Evolutionary conservation across 2,888 invertebrate genomes (phyloP), one percentile per base, ranked within the genome.

Genomic region (Exocentrus adspersus): DNA sequence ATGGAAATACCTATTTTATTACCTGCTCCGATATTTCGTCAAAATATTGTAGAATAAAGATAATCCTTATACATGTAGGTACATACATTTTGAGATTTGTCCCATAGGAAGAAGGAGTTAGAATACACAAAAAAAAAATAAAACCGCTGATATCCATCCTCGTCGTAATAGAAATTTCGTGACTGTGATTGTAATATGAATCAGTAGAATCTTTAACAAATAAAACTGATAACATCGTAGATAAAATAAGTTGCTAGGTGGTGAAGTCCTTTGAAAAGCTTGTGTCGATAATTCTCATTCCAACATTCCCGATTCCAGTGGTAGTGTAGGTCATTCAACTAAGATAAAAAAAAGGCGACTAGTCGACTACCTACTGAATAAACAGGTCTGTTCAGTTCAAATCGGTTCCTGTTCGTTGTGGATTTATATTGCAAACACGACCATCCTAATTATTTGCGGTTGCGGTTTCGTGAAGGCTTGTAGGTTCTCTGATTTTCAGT

Each of bases 301-400:
- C 24, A 28, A 28, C 10, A 32, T 51, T 21, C 43, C n/a, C n/a
- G n/a, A 54, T 46, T 57, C 24, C 24, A 24, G 3, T 24, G 7
- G 24, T n/a, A n/a, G 20, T 54, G 12, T 54, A 48, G 61, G 56
- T 62, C 61, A 62, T 62, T 62, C 61, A 62, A 62, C 61, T 32
- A 62, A 62, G 56, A 62, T 56, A 62, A 56, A 62, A 54, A 61
- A 50, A 50, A 37, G 45, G 45, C 24, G 28, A 60, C 52, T 45
- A 28, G 17, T 32, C n/a, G n/a, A n/a, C n/a, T n/a, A n/a, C n/a
- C n/a, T n/a, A 57, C 20, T 19, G 17, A 20, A 6, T 5, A 43
- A 57, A 57, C 57, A 57, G 57, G 57, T 57, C 37, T 52, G 52
- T 57, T 57, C 19, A 30, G 57, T 57, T 46, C 30, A 45, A 50